Percentiles rank a stretch among this genome's conserved stretches.
These are phyloP conservation scores for Drosophila pseudotakahashii DNA, from an alignment of 2,888 invertebrate genomes.

Conservation along the genomic window DNA sequence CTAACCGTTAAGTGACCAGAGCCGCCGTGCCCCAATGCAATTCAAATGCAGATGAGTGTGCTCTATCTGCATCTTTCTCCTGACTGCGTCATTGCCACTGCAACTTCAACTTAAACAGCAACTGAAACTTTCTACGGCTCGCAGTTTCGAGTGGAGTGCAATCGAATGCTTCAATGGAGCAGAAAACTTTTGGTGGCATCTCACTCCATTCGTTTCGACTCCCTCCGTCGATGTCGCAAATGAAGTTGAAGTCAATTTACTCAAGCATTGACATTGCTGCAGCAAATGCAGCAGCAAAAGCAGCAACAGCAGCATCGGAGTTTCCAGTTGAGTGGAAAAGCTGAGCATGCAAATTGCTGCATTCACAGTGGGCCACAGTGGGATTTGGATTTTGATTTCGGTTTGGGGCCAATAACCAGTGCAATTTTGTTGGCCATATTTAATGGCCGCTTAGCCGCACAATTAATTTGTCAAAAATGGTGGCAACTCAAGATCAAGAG, in stretches of 20 bases:
- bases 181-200: slow-evolving; percentile 70
- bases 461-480: slow-evolving; percentile 76
- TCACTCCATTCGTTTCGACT: slow-evolving; percentile 1
- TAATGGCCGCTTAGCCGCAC: slow-evolving; percentile 73
- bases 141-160: slow-evolving; percentile 46
- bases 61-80: slow-evolving; percentile 8
- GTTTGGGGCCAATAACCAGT: slow-evolving; percentile 50
- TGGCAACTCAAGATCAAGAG: slow-evolving; percentile 6
- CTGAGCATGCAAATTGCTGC: slow-evolving; percentile 64
- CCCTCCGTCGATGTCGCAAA: slow-evolving; percentile 50
- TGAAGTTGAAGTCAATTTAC: slow-evolving; percentile 65
- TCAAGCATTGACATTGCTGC: slow-evolving; percentile 57
- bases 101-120: slow-evolving; percentile 21
- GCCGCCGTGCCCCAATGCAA: slow-evolving; percentile 41
- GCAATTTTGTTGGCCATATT: slow-evolving; percentile 50
- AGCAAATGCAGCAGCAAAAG: slow-evolving; percentile 2
- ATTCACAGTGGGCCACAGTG: slow-evolving; percentile 35
- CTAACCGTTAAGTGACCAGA: slow-evolving; percentile 65
- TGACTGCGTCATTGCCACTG: slow-evolving; percentile 18
- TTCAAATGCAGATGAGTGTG: slow-evolving; percentile 51
- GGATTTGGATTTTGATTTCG: slow-evolving; percentile 1
- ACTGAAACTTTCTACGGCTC: slow-evolving; percentile 73
- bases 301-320: background rate
- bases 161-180: slow-evolving; percentile 83
- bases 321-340: slow-evolving; percentile 51